These are phyloP conservation scores for Scaptomyza caliginosa DNA, from an alignment of 2,888 invertebrate species.

Conservation along the genomic window DNA sequence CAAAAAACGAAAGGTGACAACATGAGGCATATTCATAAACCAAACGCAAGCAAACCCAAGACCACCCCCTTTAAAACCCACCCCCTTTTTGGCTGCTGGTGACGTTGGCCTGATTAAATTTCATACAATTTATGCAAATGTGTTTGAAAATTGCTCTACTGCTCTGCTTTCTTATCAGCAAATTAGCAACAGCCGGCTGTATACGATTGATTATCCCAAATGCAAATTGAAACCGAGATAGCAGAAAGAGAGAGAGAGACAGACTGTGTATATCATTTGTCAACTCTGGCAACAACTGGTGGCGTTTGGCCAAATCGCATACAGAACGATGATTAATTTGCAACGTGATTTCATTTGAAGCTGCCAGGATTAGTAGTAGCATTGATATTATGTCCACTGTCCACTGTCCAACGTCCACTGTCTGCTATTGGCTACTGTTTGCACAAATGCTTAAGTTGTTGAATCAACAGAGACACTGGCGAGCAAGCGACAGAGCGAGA, in stretches of 20 bases:
- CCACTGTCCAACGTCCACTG: conserved; percentile 38
- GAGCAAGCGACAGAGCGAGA: conserved; percentile 3
- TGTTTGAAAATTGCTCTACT: conserved; percentile 9
- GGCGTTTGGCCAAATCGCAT: conserved; percentile 24
- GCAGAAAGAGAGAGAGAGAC: conserved; percentile 10
- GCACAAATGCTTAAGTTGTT: conserved; percentile 71
- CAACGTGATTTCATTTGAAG: conserved; percentile 46
- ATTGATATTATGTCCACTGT: conserved; percentile 18
- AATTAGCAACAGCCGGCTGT: conserved; percentile 57
- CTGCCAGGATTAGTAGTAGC: conserved; percentile 55
- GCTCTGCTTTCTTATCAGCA: conserved; percentile 45
- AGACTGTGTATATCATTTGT: conserved; percentile 42
- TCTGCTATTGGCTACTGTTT: conserved; percentile 51
- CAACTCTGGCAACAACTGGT: conserved; percentile 38
- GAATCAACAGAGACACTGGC: conserved; percentile 55
- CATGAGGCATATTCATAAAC: conserved; percentile 36
- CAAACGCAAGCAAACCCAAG: conserved; percentile 12
- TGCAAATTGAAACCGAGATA: conserved; percentile 72
- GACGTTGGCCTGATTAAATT: conserved; percentile 21
- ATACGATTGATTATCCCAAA: conserved; percentile 70
- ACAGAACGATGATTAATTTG: conserved; percentile 66
- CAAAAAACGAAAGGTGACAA: conserved; percentile 40
- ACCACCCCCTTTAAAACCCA: conserved; percentile 25
- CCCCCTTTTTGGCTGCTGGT: conserved; percentile 7
- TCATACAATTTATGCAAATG: conserved; percentile 55